Evolutionary conservation across 2,797 vertebrate genomes (phyloP).

Genomic region (Manis pentadactyla): DNA sequence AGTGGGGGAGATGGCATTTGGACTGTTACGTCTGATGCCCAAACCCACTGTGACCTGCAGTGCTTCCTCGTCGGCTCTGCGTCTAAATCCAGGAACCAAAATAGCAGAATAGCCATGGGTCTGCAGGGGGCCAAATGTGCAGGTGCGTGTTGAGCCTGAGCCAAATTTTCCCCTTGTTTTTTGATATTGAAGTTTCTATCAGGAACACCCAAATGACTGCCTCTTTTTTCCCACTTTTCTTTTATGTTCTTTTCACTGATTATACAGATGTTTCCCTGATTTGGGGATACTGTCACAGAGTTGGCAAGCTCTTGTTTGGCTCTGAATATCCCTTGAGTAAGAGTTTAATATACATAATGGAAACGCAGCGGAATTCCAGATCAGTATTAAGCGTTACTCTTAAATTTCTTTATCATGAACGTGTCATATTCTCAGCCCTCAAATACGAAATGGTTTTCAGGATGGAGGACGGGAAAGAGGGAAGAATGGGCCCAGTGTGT

Average conservation of each 20-base stretch:
- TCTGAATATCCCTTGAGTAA: not conserved
- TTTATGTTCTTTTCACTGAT: not conserved
- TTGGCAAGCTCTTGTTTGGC: not conserved
- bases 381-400: not conserved
- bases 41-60: not conserved
- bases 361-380: not conserved
- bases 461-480: not conserved
- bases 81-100: not conserved
- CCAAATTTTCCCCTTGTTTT: not conserved
- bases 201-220: not conserved
- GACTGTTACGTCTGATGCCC: not conserved
- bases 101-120: not conserved
- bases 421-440: not conserved
- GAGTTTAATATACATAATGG: not conserved
- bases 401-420: not conserved
- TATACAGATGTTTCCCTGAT: not conserved
- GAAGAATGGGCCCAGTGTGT: constrained; percentile 35
- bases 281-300: not conserved
- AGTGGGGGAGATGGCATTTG: not conserved
- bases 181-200: not conserved
- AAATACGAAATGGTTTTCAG: not conserved
- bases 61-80: not conserved
- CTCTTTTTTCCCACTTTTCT: not conserved
- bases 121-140: not conserved
- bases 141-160: not conserved